A percentile compares a stretch with the other conserved stretches of the same genome.
Conservation (phyloP, 1,140 invertebrate species). For the Tachypleus tridentatus region DNA sequence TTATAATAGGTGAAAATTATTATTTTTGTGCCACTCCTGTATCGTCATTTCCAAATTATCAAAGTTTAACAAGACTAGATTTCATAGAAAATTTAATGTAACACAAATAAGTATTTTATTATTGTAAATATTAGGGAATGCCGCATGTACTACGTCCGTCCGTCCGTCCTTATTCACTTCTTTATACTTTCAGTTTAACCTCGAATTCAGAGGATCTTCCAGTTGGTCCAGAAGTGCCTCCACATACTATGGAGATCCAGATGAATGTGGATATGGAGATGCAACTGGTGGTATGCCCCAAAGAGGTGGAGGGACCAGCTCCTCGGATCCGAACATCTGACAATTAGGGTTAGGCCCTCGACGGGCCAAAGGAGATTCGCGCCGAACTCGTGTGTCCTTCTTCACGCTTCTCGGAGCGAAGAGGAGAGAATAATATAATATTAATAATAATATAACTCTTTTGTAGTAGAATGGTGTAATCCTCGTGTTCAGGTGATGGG, state of each 20-base stretch:
- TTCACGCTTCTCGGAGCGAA: conserved; percentile 62
- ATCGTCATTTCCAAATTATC: too few relatives aligned
- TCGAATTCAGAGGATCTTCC: conserved; percentile 60
- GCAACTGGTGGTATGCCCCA: conserved; percentile 37
- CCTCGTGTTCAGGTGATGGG: too few relatives aligned
- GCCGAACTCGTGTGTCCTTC: conserved; percentile 86
- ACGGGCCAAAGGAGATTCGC: conserved; percentile 55
- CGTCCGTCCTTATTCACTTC: background rate
- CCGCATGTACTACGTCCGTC: too few relatives aligned
- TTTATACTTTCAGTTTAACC: conserved; percentile 62
- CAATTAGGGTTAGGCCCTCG: conserved; percentile 87
- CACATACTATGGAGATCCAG: conserved; percentile 36
- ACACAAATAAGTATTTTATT: too few relatives aligned
- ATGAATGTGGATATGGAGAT: conserved; percentile 52
- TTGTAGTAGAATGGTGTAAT: too few relatives aligned
- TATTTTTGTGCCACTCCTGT: too few relatives aligned
- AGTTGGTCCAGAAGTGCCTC: conserved; percentile 28
- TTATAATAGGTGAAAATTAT: too few relatives aligned
- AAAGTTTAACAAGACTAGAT: too few relatives aligned
- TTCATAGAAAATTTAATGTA: too few relatives aligned
- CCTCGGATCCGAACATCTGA: conserved; percentile 82
- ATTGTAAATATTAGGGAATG: too few relatives aligned
- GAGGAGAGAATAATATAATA: conserved; percentile 9
- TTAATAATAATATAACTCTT: too few relatives aligned
- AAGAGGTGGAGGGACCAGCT: conserved; percentile 58